Evolutionary conservation across 2,113 vertebrate species (phyloP).

Genomic region (Myrmophylax atrothorax): DNA sequence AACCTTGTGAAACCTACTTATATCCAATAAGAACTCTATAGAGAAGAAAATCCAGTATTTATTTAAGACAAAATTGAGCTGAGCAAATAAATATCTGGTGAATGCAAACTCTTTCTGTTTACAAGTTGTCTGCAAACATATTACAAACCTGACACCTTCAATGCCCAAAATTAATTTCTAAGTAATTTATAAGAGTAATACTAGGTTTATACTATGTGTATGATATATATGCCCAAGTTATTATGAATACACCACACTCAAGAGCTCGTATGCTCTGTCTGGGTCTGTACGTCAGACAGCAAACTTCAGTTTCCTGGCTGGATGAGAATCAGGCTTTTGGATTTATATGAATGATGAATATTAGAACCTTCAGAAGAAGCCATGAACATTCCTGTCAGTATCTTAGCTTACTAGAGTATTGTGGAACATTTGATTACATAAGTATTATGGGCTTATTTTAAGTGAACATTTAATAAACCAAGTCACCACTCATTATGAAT

Average conservation of each 20-base stretch:
- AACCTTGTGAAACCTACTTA: background rate
- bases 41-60: background rate
- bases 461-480: background rate
- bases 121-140: background rate
- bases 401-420: background rate
- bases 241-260: background rate
- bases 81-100: background rate
- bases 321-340: background rate
- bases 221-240: background rate
- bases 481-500: background rate
- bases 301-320: background rate
- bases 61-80: background rate
- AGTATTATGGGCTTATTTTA: conserved; percentile 26
- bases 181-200: background rate
- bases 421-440: conserved; percentile 2
- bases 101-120: background rate
- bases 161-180: background rate
- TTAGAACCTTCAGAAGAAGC: background rate
- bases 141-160: background rate
- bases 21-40: background rate
- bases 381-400: background rate
- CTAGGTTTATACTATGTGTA: background rate
- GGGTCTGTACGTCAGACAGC: background rate
- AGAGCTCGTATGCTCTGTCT: background rate
- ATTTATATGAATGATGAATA: conserved; percentile 11